Conservation (phyloP, 2,113 vertebrate species). For the Opisthocomus hoazin region DNA sequence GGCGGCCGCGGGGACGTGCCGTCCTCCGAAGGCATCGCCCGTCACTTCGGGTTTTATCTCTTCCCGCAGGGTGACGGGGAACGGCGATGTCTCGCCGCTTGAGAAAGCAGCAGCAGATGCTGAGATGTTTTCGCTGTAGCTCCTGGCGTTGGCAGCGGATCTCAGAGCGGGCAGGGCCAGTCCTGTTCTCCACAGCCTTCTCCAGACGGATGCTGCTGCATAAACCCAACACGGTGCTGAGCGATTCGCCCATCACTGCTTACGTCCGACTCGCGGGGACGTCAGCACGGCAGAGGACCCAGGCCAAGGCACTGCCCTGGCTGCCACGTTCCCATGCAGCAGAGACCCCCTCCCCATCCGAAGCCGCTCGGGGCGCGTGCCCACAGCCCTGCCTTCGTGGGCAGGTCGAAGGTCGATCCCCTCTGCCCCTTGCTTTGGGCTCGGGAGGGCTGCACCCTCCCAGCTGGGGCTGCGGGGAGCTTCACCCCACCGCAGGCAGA, state of each 20-base stretch:
- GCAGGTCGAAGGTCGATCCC: neutral
- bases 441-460: neutral
- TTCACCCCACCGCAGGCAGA: accelerated
- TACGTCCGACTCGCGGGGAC: accelerated
- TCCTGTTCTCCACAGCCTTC: neutral
- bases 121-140: neutral
- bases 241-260: neutral
- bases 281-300: neutral
- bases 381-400: accelerated
- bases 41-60: neutral
- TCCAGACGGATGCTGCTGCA: neutral
- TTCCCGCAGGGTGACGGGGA: neutral
- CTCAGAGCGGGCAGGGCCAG: neutral
- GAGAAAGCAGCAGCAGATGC: neutral
- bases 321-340: accelerated
- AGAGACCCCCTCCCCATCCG: no score
- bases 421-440: neutral
- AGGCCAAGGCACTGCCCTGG: neutral
- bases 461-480: neutral
- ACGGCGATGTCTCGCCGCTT: accelerated
- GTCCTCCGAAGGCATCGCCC: neutral
- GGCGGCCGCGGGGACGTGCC: accelerated
- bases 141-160: neutral
- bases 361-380: no score
- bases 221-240: accelerated